phyloP scores from a whole-genome alignment of 2,888 invertebrate species.

The Lepeophtheirus nordmannii region DNA sequence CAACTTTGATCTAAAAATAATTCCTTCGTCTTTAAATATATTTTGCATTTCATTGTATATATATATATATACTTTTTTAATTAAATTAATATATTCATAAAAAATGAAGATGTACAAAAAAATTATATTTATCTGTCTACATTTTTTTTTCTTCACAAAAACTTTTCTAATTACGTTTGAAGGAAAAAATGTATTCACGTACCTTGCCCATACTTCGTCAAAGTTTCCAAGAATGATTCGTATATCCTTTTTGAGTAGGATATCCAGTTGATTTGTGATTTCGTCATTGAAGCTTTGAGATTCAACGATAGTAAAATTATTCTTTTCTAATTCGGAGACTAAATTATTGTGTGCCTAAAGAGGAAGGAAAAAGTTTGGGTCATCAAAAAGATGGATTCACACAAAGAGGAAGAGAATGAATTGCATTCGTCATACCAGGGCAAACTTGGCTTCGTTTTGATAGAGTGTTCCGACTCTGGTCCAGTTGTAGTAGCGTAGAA shows the following conservation, averaged over 20 bases:
- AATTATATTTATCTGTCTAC: too few relatives aligned
- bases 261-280: conserved; percentile 57
- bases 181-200: background rate
- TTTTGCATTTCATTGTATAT: too few relatives aligned
- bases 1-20: too few relatives aligned
- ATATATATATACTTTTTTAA: too few relatives aligned
- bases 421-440: conserved; percentile 47
- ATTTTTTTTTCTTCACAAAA: too few relatives aligned
- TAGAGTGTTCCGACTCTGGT: conserved; percentile 90
- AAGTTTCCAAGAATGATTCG: conserved; percentile 91
- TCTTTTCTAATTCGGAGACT: conserved; percentile 64
- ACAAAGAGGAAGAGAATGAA: background rate
- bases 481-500: conserved; percentile 78
- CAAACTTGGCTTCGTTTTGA: conserved; percentile 85
- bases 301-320: conserved; percentile 64
- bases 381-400: too few relatives aligned
- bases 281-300: conserved; percentile 84
- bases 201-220: conserved; percentile 76
- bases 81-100: too few relatives aligned
- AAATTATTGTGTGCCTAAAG: conserved; percentile 67
- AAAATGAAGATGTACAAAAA: too few relatives aligned
- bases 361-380: too few relatives aligned
- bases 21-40: too few relatives aligned
- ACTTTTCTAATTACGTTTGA: too few relatives aligned
- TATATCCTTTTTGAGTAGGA: conserved; percentile 75